Conservation (phyloP, 1,140 invertebrate species). For the Zaprionus nigranus region DNA sequence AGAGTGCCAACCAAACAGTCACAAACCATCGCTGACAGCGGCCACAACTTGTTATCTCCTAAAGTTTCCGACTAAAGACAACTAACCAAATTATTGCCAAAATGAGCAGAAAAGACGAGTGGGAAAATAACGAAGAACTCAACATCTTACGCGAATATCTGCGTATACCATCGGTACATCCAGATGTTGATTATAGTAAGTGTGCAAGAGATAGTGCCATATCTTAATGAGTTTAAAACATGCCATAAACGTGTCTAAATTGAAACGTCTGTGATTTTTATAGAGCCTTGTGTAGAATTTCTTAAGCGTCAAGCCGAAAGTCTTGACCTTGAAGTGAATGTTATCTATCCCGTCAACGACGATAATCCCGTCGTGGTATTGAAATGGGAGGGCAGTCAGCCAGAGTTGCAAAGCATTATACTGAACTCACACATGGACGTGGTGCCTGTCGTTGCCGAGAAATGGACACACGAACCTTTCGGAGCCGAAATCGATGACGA, state of each 20-base stretch:
- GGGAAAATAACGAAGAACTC: conserved; percentile 88
- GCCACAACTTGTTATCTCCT: background rate
- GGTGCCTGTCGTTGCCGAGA: conserved; percentile 92
- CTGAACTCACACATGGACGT: conserved; percentile 87
- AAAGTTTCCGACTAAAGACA: background rate
- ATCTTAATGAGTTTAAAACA: background rate
- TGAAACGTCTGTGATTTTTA: background rate
- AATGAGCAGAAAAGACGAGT: conserved; percentile 51
- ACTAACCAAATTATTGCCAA: background rate
- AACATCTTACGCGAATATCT: conserved; percentile 92
- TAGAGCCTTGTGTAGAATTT: conserved; percentile 86
- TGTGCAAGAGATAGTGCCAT: background rate
- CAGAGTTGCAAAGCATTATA: conserved; percentile 88
- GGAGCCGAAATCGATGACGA: conserved; percentile 89
- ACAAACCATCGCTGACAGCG: conserved; percentile 13
- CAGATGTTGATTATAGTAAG: conserved; percentile 89
- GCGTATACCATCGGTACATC: conserved; percentile 92
- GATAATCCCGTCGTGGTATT: conserved; percentile 84
- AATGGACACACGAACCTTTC: conserved; percentile 89
- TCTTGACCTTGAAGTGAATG: conserved; percentile 28
- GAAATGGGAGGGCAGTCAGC: conserved; percentile 91
- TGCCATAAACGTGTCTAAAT: background rate
- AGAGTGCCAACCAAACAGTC: conserved; percentile 5
- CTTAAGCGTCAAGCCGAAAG: conserved; percentile 84
- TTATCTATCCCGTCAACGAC: conserved; percentile 35